phyloP scores from a whole-genome alignment of 2,888 invertebrate species.

The Rhagium mordax region DNA sequence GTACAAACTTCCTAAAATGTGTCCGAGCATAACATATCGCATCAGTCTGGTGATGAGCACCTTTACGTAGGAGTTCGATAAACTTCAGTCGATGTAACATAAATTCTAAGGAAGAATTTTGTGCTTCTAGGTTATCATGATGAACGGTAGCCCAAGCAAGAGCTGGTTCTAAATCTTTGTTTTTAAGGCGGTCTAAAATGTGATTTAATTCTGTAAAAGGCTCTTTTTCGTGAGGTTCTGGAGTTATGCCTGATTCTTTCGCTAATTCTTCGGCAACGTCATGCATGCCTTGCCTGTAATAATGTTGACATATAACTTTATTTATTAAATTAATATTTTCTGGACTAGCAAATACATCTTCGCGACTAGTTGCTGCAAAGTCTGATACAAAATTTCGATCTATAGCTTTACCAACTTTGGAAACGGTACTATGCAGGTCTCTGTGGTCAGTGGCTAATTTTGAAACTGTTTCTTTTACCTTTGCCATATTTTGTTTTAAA shows the following conservation, averaged over 20 bases:
- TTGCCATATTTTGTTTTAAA: conserved; percentile 82
- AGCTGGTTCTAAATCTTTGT: conserved; percentile 87
- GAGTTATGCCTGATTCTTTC: conserved; percentile 79
- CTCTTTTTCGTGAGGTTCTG: conserved; percentile 79
- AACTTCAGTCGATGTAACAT: conserved; percentile 87
- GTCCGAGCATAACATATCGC: conserved; percentile 90
- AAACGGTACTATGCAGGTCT: conserved; percentile 85
- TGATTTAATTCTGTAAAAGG: conserved; percentile 89
- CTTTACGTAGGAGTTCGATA: conserved; percentile 80
- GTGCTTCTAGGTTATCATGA: conserved; percentile 79
- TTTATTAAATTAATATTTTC: conserved; percentile 82
- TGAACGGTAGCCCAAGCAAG: conserved; percentile 89
- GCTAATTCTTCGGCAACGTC: conserved; percentile 91
- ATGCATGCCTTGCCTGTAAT: conserved; percentile 87
- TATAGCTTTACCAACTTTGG: conserved; percentile 91
- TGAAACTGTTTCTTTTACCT: conserved; percentile 87
- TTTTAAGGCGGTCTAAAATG: conserved; percentile 89
- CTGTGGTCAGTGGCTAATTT: conserved; percentile 90
- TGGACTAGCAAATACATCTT: conserved; percentile 82
- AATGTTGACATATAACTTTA: conserved; percentile 93
- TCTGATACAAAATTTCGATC: conserved; percentile 96
- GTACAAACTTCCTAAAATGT: conserved; percentile 87
- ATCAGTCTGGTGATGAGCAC: conserved; percentile 81
- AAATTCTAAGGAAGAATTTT: conserved; percentile 83
- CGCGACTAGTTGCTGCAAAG: conserved; percentile 88